These are phyloP conservation scores for Tachuris rubrigastra DNA, from an alignment of 2,113 vertebrate species.

Conservation along the genomic window DNA sequence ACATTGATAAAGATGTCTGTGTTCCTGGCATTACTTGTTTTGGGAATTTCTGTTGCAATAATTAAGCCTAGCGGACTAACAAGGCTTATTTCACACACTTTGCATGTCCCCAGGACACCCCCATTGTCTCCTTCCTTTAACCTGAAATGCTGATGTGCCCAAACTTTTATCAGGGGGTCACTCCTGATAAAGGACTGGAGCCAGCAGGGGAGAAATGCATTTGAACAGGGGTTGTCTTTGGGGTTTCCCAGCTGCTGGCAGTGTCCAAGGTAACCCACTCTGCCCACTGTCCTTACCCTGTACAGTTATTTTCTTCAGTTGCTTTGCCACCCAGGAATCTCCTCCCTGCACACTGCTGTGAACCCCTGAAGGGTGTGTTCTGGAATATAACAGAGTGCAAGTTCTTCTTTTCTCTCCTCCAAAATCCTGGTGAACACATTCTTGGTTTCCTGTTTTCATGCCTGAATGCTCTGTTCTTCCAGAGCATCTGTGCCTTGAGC, in stretches of 20 bases:
- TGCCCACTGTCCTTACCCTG: not conserved
- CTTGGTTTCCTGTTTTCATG: not conserved
- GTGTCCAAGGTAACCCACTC: not conserved
- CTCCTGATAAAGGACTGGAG: not conserved
- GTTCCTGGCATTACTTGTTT: not conserved
- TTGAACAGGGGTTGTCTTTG: not conserved
- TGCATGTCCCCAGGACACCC: accelerated
- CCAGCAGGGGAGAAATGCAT: not conserved
- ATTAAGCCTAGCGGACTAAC: not conserved
- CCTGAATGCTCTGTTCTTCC: not conserved
- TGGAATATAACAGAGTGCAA: not conserved
- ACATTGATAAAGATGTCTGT: not conserved
- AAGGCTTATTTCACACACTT: not conserved
- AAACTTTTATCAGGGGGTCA: too few relatives aligned
- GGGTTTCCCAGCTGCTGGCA: not conserved
- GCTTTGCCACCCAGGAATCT: not conserved
- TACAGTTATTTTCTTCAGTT: not conserved
- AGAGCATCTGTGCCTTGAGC: constrained; percentile 25
- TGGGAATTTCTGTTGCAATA: not conserved
- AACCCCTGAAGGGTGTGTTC: not conserved
- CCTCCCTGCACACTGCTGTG: not conserved
- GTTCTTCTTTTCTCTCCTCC: not conserved
- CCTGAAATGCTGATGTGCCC: not conserved
- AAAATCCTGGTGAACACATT: not conserved
- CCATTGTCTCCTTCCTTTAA: not conserved